Evolutionary conservation across 2,888 invertebrate genomes (phyloP).

Genomic region (Pammene aurita): DNA sequence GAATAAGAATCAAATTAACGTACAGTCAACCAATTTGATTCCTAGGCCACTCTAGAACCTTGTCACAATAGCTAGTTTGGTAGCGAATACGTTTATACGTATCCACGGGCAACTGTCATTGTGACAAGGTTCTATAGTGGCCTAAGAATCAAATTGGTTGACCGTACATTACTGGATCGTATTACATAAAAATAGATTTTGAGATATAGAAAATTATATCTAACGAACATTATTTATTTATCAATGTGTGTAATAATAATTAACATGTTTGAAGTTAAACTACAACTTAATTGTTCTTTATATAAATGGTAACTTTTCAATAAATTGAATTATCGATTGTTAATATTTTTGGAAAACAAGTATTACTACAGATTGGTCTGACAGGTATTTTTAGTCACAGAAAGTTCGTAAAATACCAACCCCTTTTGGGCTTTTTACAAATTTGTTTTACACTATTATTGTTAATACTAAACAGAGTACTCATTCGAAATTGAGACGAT

Average conservation of each 20-base stretch:
- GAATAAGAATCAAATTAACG: no score
- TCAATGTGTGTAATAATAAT: neutral
- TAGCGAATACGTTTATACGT: no score
- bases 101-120: no score
- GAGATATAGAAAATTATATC: neutral
- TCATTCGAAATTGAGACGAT: conserved; percentile 78
- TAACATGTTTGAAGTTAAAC: neutral
- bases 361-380: conserved; percentile 62
- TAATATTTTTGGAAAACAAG: conserved; percentile 2
- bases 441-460: conserved; percentile 18
- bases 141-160: no score
- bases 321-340: neutral
- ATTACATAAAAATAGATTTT: no score
- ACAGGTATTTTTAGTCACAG: conserved; percentile 22
- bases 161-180: no score
- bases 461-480: conserved; percentile 35
- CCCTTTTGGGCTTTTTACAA: conserved; percentile 28
- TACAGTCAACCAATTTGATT: no score
- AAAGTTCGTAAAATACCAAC: conserved; percentile 32
- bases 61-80: no score
- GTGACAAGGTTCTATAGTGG: no score
- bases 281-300: neutral
- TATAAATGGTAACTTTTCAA: neutral
- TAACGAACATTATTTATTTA: neutral
- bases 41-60: no score